phyloP scores from a whole-genome alignment of 2,888 invertebrate genomes.

The Aricia artaxerxes region DNA sequence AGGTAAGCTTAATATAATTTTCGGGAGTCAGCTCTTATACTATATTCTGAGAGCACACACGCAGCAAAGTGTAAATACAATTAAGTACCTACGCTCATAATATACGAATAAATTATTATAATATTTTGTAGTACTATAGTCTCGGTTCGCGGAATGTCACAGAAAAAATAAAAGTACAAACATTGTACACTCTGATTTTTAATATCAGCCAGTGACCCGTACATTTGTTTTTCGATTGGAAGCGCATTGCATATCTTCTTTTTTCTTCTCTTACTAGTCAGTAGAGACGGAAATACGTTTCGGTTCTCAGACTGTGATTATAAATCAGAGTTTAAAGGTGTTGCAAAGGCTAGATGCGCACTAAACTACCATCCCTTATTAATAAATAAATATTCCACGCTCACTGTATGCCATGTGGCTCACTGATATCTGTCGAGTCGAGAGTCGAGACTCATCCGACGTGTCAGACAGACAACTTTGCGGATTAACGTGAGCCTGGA shows the following conservation, averaged over 20 bases:
- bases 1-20: constrained; percentile 9
- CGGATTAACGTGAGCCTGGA: too few relatives aligned
- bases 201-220: background rate
- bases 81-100: constrained; percentile 47
- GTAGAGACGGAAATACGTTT: background rate
- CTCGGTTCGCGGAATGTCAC: constrained; percentile 55
- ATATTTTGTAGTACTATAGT: constrained; percentile 39
- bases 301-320: background rate
- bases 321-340: background rate
- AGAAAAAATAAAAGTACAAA: constrained; percentile 38
- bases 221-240: too few relatives aligned
- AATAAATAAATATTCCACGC: too few relatives aligned
- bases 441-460: too few relatives aligned
- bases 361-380: background rate
- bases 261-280: background rate
- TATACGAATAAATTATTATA: background rate
- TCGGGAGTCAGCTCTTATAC: constrained; percentile 17
- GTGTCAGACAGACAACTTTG: too few relatives aligned
- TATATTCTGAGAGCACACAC: constrained; percentile 2
- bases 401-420: too few relatives aligned
- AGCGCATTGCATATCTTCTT: background rate
- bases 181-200: background rate
- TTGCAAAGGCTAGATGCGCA: background rate
- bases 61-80: constrained; percentile 3
- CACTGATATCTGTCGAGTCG: too few relatives aligned